phyloP scores from a whole-genome alignment of 2,888 invertebrate species.

The Lagria hirta region DNA sequence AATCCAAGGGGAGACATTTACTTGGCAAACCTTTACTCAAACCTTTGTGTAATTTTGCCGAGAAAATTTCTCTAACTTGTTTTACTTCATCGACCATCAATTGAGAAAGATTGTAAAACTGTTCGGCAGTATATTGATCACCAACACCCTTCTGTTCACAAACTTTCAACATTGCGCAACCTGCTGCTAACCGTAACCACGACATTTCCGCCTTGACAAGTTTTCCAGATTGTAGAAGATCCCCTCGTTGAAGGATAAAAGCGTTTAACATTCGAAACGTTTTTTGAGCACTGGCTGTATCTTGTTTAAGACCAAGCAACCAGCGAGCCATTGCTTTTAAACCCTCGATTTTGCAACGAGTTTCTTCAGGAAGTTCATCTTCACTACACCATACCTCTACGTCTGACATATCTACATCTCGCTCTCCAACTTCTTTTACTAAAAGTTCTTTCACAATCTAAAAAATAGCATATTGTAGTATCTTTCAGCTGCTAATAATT shows the following conservation, averaged over 20 bases:
- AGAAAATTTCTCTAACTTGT: constrained; percentile 75
- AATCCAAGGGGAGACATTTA: constrained; percentile 91
- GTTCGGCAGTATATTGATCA: constrained; percentile 91
- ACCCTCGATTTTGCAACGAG: constrained; percentile 89
- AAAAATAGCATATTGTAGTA: constrained; percentile 21
- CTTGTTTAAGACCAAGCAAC: constrained; percentile 87
- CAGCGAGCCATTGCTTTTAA: constrained; percentile 96
- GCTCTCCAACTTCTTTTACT: constrained; percentile 71
- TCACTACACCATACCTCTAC: constrained; percentile 74
- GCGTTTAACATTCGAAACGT: constrained; percentile 94
- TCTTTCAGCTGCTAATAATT: constrained; percentile 2
- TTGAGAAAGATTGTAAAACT: constrained; percentile 91
- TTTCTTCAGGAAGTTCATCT: constrained; percentile 85
- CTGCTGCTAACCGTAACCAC: constrained; percentile 88
- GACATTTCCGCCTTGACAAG: constrained; percentile 87
- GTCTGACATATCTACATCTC: constrained; percentile 48
- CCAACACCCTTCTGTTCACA: constrained; percentile 96
- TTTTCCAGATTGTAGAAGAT: constrained; percentile 66
- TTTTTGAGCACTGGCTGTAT: constrained; percentile 85
- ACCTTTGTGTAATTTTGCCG: constrained; percentile 86
- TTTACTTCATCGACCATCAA: constrained; percentile 84
- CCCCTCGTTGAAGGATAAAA: constrained; percentile 85
- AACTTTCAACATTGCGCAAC: constrained; percentile 94
- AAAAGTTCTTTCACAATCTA: constrained; percentile 92
- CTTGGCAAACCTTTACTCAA: constrained; percentile 75